Evolutionary conservation across 1,140 invertebrate species (phyloP), one percentile per base, ranked within the genome.

Genomic region (Camponotus vicinus): DNA sequence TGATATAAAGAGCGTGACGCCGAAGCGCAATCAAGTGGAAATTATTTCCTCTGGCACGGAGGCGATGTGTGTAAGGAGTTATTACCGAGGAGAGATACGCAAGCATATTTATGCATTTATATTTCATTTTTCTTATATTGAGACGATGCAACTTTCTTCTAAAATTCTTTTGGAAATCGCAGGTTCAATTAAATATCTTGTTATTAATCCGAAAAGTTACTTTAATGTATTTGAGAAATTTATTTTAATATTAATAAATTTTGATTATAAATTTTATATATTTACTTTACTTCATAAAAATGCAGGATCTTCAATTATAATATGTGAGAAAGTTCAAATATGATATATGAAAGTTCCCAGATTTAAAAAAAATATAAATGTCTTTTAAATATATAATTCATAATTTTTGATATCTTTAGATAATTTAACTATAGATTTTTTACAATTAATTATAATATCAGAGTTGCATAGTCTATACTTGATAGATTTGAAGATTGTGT

Each of bases 121-220:
- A 88, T 49, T 78, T 66, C 59, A 57, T 77, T 88, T 70, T 57
- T 82, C 40, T 59, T 64, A 71, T 40, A 64, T 40, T 61, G 49
- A 3, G 88, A 90, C 67, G 45, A 90, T 90, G 89, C 89, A 90
- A 90, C 88, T 67, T 86, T 57, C n/a, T 27, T 42, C 15, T 63
- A 8, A 45, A 49, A 40, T 66, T 49, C 0, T 55, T 85, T 9
- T 37, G 9, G 27, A n/a, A 34, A 1, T 55, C 27, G 1, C 21
- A 70, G 18, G 42, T 40, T 15, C 6, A 57, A n/a, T 57, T 34
- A 55, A 27, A 57, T 55, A 45, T 77, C 32, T 63, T 45, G 75
- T 8, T 4, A 40, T 66, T 55, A 79, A 42, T 59, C 9, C 42
- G 37, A 57, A 59, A 79, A 59, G 0, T 4, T 59, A 21, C 18